Percentiles rank a stretch among this genome's conserved stretches.
phyloP scores from a whole-genome alignment of 2,888 invertebrate species.

The Anarsia innoxiella region DNA sequence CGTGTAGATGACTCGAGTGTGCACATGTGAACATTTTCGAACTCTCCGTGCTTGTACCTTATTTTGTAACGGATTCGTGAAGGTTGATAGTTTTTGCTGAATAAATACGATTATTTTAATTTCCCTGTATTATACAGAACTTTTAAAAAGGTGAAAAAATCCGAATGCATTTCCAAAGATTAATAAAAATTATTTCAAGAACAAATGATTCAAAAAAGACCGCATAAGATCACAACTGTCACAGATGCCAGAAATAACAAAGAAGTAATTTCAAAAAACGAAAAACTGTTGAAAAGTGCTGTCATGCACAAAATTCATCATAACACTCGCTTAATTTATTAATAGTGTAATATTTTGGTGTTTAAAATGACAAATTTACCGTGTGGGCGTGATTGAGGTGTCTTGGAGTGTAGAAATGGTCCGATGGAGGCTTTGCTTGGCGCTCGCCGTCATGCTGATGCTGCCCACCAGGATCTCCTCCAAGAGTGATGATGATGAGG shows the following conservation, averaged over 20 bases:
- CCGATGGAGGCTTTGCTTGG: slow-evolving; percentile 50
- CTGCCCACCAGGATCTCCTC: slow-evolving; percentile 38
- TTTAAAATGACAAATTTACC: slow-evolving; percentile 60
- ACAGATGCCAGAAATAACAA: slow-evolving; percentile 36
- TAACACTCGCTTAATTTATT: too few relatives aligned
- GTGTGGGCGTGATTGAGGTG: slow-evolving; percentile 36
- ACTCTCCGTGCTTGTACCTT: too few relatives aligned
- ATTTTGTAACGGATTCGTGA: too few relatives aligned
- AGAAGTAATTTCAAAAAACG: slow-evolving; percentile 51
- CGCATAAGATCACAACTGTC: too few relatives aligned
- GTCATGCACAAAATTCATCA: slow-evolving; percentile 45
- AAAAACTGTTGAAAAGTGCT: slow-evolving; percentile 40
- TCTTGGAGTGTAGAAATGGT: slow-evolving; percentile 40
- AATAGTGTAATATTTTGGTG: slow-evolving; percentile 34
- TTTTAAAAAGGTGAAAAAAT: too few relatives aligned
- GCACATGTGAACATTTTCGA: too few relatives aligned
- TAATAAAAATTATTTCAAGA: too few relatives aligned
- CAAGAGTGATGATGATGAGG: slow-evolving; percentile 46
- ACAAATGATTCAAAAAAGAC: too few relatives aligned
- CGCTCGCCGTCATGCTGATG: slow-evolving; percentile 46
- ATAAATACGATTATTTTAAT: too few relatives aligned
- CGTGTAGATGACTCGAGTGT: slow-evolving; percentile 38
- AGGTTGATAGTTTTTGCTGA: too few relatives aligned
- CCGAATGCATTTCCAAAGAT: too few relatives aligned
- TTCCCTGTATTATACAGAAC: too few relatives aligned